phyloP scores from a whole-genome alignment of 2,113 vertebrate genomes.

The Gymnogyps californianus region DNA sequence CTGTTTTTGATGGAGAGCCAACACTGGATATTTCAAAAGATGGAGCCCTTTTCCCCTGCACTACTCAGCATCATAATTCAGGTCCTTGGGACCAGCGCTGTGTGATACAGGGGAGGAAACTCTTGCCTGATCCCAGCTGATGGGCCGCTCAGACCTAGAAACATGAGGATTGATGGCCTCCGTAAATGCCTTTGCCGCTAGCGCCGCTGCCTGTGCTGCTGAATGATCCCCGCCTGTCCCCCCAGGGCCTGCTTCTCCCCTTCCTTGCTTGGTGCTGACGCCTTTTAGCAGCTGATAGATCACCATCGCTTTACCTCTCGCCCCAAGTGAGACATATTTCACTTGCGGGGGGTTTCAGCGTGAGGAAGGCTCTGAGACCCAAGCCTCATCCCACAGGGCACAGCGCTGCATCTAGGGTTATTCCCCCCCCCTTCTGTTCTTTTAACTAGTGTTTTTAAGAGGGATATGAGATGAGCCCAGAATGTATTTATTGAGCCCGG shows the following conservation, averaged over 20 bases:
- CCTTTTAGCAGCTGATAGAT: conserved; percentile 54
- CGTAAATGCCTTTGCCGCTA: neutral
- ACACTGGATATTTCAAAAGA: neutral
- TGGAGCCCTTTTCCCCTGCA: neutral
- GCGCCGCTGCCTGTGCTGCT: neutral
- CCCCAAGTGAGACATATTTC: conserved; percentile 10
- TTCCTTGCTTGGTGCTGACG: conserved; percentile 4
- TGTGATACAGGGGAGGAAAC: neutral
- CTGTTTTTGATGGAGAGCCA: neutral
- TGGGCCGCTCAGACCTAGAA: neutral
- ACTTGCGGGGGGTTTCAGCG: neutral
- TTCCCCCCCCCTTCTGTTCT: neutral
- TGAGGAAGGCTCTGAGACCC: conserved; percentile 41
- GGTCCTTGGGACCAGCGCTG: neutral
- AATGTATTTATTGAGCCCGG: conserved; percentile 1
- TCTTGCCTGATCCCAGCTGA: conserved; percentile 7
- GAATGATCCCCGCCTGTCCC: neutral
- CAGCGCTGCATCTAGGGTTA: neutral
- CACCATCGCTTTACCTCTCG: neutral
- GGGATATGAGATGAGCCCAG: conserved; percentile 9
- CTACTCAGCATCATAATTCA: conserved; percentile 12
- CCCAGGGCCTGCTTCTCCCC: neutral
- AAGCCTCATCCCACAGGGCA: neutral
- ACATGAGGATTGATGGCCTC: neutral
- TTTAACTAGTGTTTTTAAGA: conserved; percentile 27